Percentiles rank a stretch among this genome's conserved stretches.
These are phyloP conservation scores for Nanger granti DNA, from an alignment of 2,113 vertebrate genomes.

Conservation along the genomic window DNA sequence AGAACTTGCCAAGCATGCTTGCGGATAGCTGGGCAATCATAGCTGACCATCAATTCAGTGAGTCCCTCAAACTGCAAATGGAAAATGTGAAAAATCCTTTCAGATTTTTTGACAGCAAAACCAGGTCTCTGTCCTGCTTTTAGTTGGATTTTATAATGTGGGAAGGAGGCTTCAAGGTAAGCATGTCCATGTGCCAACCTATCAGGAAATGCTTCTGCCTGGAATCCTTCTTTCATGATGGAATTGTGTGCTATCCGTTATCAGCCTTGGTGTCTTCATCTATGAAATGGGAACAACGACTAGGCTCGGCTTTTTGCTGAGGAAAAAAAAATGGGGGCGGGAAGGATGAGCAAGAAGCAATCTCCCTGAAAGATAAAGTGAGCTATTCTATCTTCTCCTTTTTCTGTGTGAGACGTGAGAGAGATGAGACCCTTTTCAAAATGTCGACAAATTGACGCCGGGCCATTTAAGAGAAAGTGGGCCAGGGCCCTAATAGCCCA, in stretches of 20 bases:
- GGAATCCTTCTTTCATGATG: neutral
- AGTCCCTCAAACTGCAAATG: neutral
- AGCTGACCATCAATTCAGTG: neutral
- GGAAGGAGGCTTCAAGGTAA: neutral
- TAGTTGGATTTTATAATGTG: neutral
- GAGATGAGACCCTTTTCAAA: constrained; percentile 42
- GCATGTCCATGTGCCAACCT: fast-evolving
- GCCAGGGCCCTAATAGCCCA: constrained; percentile 48
- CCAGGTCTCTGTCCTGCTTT: neutral
- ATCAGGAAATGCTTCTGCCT: neutral
- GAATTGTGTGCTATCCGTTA: fast-evolving
- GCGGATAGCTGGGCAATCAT: fast-evolving
- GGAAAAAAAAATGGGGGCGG: neutral
- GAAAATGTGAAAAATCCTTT: neutral
- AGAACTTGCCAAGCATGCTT: neutral
- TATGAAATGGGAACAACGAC: constrained; percentile 33
- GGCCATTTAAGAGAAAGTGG: constrained; percentile 64
- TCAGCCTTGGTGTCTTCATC: constrained; percentile 6
- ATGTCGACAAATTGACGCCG: constrained; percentile 10
- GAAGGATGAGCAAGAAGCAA: neutral
- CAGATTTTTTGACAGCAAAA: neutral
- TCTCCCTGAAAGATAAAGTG: neutral
- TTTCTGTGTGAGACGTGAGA: constrained; percentile 4
- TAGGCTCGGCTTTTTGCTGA: neutral
- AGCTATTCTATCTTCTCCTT: neutral